These are phyloP conservation scores for Eristalis pertinax DNA, from an alignment of 2,888 invertebrate genomes.

Conservation along the genomic window DNA sequence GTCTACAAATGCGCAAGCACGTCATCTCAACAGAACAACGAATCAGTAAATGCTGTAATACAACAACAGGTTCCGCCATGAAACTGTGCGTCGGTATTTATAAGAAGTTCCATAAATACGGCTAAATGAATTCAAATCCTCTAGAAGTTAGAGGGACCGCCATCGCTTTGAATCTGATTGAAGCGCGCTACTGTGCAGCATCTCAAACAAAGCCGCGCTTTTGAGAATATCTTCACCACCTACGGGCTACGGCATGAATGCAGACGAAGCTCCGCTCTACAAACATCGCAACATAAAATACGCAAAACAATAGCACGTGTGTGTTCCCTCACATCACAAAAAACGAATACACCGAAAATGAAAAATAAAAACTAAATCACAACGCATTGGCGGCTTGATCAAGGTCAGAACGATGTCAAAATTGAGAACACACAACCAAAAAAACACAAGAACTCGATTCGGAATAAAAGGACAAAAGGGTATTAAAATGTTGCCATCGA, in stretches of 20 bases:
- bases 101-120: too few species aligned
- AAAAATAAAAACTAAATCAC: conserved; percentile 18
- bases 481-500: conserved; percentile 55
- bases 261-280: background rate
- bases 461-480: conserved; percentile 37
- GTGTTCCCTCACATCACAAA: conserved; percentile 25
- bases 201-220: background rate
- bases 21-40: too few species aligned
- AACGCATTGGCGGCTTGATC: conserved; percentile 34
- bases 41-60: too few species aligned
- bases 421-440: conserved; percentile 17
- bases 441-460: conserved; percentile 5
- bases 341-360: background rate
- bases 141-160: background rate
- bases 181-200: background rate
- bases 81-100: background rate
- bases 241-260: background rate
- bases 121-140: background rate
- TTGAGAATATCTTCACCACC: background rate
- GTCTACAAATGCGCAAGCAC: too few species aligned
- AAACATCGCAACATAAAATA: background rate
- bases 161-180: background rate
- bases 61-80: background rate
- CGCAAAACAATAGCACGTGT: conserved; percentile 46
- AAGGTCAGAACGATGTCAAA: conserved; percentile 39